These are phyloP conservation scores for Kuschelorhynchus macadamiae DNA, from an alignment of 2,888 invertebrate species.

Conservation along the genomic window DNA sequence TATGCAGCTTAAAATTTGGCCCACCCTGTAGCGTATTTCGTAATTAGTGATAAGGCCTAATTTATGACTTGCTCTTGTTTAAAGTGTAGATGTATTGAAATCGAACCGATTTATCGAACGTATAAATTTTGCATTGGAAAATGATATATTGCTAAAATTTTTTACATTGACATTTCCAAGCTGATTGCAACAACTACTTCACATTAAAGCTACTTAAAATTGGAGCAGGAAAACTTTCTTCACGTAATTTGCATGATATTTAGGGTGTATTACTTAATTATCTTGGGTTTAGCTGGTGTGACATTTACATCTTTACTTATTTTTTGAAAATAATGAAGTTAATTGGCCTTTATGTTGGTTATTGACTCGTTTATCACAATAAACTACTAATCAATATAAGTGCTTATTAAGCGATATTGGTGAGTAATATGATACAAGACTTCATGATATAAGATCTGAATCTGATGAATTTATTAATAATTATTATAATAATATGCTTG, in stretches of 20 bases:
- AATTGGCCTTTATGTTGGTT: too few relatives aligned
- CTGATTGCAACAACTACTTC: slow-evolving; percentile 26
- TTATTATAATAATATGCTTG: too few relatives aligned
- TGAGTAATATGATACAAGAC: too few relatives aligned
- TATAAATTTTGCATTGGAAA: slow-evolving; percentile 19
- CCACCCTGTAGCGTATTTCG: slow-evolving; percentile 28
- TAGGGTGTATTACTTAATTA: slow-evolving; percentile 34
- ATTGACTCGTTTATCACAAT: too few relatives aligned
- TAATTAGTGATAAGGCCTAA: slow-evolving; percentile 39
- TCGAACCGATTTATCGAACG: slow-evolving; percentile 38
- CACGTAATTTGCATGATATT: slow-evolving; percentile 36
- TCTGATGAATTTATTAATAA: too few relatives aligned
- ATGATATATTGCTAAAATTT: slow-evolving; percentile 32
- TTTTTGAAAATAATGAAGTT: slow-evolving; percentile 24
- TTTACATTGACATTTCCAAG: slow-evolving; percentile 33
- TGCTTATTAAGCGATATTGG: too few relatives aligned
- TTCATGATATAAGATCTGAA: too few relatives aligned
- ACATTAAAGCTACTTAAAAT: slow-evolving; percentile 20
- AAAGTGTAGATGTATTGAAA: slow-evolving; percentile 34
- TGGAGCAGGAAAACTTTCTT: slow-evolving; percentile 44
- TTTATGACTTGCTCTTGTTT: slow-evolving; percentile 28
- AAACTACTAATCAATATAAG: too few relatives aligned
- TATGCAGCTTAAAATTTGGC: slow-evolving; percentile 1
- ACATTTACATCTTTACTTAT: slow-evolving; percentile 28
- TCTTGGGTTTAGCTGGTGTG: slow-evolving; percentile 13